A percentile compares a stretch with the other conserved stretches of the same genome.
Conservation (phyloP, 1,140 invertebrate species). For the Temnothorax nylanderi region DNA sequence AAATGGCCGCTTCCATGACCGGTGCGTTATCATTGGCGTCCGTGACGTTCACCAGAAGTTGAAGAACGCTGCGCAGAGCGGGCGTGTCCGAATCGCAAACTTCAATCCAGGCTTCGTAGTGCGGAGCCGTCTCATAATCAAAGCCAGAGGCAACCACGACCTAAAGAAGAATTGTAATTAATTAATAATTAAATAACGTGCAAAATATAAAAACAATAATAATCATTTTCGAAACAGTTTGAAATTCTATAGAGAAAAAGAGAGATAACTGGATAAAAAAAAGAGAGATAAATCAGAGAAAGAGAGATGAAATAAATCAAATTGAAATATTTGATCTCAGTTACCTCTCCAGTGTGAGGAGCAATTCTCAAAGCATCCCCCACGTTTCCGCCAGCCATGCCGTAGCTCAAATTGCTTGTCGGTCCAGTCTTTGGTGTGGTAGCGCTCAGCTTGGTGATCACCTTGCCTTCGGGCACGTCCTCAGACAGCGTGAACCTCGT, state of each 20-base stretch:
- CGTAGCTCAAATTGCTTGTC: conserved; percentile 90
- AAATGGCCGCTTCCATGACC: conserved; percentile 91
- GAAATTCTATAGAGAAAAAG: not conserved
- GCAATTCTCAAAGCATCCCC: conserved; percentile 94
- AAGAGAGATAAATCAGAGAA: not conserved
- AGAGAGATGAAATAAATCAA: not conserved
- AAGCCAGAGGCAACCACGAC: conserved; percentile 91
- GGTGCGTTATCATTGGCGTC: conserved; percentile 97
- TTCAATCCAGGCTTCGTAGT: conserved; percentile 97
- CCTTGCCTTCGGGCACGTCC: conserved; percentile 90
- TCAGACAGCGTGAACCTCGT: conserved; percentile 92
- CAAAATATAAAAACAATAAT: not conserved
- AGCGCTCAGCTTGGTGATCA: conserved; percentile 90
- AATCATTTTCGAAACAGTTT: not conserved
- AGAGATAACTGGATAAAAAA: not conserved
- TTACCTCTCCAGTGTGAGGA: conserved; percentile 91
- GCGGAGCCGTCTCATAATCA: conserved; percentile 94
- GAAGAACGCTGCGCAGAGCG: conserved; percentile 90
- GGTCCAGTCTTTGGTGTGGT: conserved; percentile 91
- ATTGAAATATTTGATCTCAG: not conserved
- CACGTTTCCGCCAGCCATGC: conserved; percentile 96
- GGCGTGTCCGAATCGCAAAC: conserved; percentile 94
- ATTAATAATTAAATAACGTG: not conserved
- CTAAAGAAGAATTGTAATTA: conserved; percentile 60
- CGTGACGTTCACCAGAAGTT: conserved; percentile 93